Evolutionary conservation across 1,140 invertebrate species (phyloP).

Genomic region (Drosophila willistoni): DNA sequence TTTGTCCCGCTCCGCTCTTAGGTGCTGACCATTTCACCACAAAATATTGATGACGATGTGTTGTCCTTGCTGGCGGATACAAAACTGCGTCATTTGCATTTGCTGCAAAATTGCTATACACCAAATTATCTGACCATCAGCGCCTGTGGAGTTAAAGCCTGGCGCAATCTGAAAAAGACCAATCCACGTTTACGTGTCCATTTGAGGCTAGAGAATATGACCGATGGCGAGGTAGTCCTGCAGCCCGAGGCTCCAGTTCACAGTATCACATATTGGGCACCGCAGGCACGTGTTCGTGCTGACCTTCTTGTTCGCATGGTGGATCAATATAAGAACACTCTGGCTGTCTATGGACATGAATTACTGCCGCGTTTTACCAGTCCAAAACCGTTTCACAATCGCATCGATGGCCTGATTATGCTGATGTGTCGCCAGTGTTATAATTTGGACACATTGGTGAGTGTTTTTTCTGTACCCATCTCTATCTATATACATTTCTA

Average conservation of each 20-base stretch:
- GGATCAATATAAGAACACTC: slow-evolving; percentile 85
- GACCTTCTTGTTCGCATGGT: slow-evolving; percentile 84
- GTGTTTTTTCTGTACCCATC: background rate
- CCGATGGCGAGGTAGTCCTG: slow-evolving; percentile 84
- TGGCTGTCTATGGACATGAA: slow-evolving; percentile 86
- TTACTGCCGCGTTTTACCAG: slow-evolving; percentile 86
- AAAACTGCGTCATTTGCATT: slow-evolving; percentile 88
- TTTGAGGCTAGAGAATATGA: slow-evolving; percentile 85
- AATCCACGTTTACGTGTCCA: slow-evolving; percentile 86
- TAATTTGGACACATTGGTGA: slow-evolving; percentile 87
- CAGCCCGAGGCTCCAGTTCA: slow-evolving; percentile 87
- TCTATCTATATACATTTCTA: background rate
- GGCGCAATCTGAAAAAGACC: slow-evolving; percentile 84
- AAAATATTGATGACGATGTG: slow-evolving; percentile 91
- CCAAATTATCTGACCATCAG: slow-evolving; percentile 84
- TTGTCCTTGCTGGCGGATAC: slow-evolving; percentile 88
- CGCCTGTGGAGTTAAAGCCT: slow-evolving; percentile 81
- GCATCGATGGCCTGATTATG: slow-evolving; percentile 87
- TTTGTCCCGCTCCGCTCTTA: slow-evolving; percentile 51
- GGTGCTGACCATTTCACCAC: slow-evolving; percentile 90
- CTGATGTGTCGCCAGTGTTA: slow-evolving; percentile 86
- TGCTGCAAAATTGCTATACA: slow-evolving; percentile 91
- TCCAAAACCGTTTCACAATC: slow-evolving; percentile 86
- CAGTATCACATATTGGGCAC: slow-evolving; percentile 88
- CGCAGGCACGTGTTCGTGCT: slow-evolving; percentile 85